These are phyloP conservation scores for Polyploca ridens DNA, from an alignment of 2,888 invertebrate genomes.

Conservation along the genomic window DNA sequence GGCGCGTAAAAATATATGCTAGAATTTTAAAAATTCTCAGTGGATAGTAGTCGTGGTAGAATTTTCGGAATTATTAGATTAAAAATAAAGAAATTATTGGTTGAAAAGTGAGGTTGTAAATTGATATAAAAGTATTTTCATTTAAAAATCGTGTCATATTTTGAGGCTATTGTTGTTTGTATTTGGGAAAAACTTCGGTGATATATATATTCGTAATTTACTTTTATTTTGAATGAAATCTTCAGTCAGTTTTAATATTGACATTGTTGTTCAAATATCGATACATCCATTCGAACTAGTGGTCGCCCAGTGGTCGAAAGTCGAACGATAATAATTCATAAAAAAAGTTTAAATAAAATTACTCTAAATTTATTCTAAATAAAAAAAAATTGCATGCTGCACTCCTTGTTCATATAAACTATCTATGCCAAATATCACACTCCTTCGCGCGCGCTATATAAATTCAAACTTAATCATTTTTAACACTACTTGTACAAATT, in stretches of 20 bases:
- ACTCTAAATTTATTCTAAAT: no score
- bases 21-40: conserved; percentile 13
- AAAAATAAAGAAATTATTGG: not conserved
- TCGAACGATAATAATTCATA: no score
- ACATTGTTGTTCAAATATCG: not conserved
- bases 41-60: conserved; percentile 4
- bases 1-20: not conserved
- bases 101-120: conserved; percentile 8
- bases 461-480: no score
- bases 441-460: no score
- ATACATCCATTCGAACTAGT: not conserved
- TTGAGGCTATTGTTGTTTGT: conserved; percentile 30
- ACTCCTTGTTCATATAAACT: no score
- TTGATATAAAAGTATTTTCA: conserved; percentile 21
- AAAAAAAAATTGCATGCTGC: no score
- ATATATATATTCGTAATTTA: not conserved
- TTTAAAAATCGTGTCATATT: conserved; percentile 19
- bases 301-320: no score
- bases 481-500: no score
- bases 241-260: not conserved
- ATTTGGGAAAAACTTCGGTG: not conserved
- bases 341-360: no score
- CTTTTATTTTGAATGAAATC: not conserved
- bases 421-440: no score
- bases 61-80: conserved; percentile 9